Conservation (phyloP, 2,113 vertebrate genomes). For the Cyanoliseus patagonus region DNA sequence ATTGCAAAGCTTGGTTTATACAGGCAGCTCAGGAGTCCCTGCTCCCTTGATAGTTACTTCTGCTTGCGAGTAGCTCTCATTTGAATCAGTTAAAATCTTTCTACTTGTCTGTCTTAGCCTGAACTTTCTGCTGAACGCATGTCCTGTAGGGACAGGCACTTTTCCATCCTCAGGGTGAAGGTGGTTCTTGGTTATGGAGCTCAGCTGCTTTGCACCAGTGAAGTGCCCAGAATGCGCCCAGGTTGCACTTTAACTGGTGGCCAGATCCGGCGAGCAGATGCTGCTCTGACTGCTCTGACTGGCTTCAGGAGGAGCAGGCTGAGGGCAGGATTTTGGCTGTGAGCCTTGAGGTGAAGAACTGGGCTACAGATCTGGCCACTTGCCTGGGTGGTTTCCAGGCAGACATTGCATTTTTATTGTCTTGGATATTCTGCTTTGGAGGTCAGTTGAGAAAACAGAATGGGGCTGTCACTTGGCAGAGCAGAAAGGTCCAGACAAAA, state of each 20-base stretch:
- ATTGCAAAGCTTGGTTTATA: neutral
- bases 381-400: conserved; percentile 68
- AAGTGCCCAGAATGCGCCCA: neutral
- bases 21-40: neutral
- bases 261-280: neutral
- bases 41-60: neutral
- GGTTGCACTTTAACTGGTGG: neutral
- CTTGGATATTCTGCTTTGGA: conserved; percentile 49
- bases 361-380: conserved; percentile 14
- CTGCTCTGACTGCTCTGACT: neutral
- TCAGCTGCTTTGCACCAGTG: neutral
- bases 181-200: neutral
- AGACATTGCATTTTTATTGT: conserved; percentile 63
- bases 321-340: conserved; percentile 53
- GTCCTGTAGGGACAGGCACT: neutral
- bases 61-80: neutral
- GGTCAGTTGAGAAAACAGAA: conserved; percentile 24
- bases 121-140: neutral
- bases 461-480: conserved; percentile 27
- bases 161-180: neutral
- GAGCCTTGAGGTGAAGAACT: conserved; percentile 51
- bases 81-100: neutral
- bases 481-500: conserved; percentile 4
- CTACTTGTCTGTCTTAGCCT: neutral
- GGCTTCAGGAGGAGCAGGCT: conserved; percentile 9